Conservation (phyloP, 2,797 vertebrate genomes). For the Hylomyscus alleni region DNA sequence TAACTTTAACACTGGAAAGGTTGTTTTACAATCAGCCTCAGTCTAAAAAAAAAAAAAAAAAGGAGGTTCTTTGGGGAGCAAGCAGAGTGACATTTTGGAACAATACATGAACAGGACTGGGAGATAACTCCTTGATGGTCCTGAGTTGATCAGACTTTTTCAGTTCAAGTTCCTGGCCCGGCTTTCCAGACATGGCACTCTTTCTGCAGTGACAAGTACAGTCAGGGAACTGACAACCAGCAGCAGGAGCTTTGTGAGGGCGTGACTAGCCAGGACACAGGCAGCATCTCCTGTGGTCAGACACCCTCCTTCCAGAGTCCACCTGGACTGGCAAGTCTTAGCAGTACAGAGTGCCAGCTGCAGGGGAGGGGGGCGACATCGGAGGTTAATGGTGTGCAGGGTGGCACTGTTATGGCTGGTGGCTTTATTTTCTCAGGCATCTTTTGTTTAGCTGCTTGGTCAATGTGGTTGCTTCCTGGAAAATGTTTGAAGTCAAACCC, state of each 20-base stretch:
- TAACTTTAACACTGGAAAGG: background rate
- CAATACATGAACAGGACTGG: background rate
- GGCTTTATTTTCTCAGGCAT: slow-evolving; percentile 37
- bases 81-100: background rate
- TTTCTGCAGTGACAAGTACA: background rate
- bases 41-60: background rate
- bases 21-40: background rate
- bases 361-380: background rate
- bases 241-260: background rate
- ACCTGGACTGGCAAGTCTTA: background rate
- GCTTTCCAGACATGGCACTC: background rate
- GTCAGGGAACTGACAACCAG: background rate
- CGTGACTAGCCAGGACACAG: background rate
- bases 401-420: background rate
- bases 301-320: background rate
- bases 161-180: background rate
- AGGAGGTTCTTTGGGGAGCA: background rate
- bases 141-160: background rate
- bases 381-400: background rate
- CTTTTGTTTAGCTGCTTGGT: slow-evolving; percentile 11
- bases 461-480: slow-evolving; percentile 82
- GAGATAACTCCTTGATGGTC: background rate
- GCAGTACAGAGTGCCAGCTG: background rate
- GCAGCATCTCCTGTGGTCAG: background rate
- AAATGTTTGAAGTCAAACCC: slow-evolving; percentile 77